Conservation (phyloP, 2,888 invertebrate genomes). For the Litoditis marina region DNA sequence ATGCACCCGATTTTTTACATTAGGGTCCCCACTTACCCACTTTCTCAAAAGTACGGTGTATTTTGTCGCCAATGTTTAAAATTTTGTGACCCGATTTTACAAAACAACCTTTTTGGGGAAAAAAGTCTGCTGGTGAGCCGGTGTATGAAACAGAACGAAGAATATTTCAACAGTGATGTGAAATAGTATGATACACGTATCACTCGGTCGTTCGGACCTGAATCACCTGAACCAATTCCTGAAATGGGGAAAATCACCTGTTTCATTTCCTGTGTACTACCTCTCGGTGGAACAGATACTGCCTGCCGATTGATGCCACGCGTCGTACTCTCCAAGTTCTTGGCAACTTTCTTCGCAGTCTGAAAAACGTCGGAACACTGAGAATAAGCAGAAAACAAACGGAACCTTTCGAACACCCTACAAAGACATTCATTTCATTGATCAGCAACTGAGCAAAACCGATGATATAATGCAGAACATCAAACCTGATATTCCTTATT, state of each 20-base stretch:
- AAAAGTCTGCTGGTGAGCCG: background rate
- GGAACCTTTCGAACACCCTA: no score
- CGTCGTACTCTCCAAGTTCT: slow-evolving; percentile 90
- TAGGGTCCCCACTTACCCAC: no score
- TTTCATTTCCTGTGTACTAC: slow-evolving; percentile 59
- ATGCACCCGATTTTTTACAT: no score
- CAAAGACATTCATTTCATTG: no score
- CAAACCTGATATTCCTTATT: slow-evolving; percentile 77
- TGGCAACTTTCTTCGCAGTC: slow-evolving; percentile 77
- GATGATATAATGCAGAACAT: background rate
- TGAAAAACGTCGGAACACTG: slow-evolving; percentile 9
- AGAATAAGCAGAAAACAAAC: no score
- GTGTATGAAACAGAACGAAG: no score
- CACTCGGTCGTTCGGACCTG: no score
- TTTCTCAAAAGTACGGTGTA: background rate
- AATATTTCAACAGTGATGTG: no score
- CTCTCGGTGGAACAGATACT: slow-evolving; percentile 90
- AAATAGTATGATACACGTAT: no score
- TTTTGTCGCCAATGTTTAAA: background rate
- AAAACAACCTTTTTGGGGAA: background rate
- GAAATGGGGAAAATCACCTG: slow-evolving; percentile 44
- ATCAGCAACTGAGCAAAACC: background rate
- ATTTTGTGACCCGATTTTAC: background rate
- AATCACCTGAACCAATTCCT: no score
- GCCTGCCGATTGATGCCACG: slow-evolving; percentile 90